A percentile compares a stretch with the other conserved stretches of the same genome.
These are phyloP conservation scores for Cataglyphis livida DNA, from an alignment of 2,888 invertebrate species.

Conservation along the genomic window DNA sequence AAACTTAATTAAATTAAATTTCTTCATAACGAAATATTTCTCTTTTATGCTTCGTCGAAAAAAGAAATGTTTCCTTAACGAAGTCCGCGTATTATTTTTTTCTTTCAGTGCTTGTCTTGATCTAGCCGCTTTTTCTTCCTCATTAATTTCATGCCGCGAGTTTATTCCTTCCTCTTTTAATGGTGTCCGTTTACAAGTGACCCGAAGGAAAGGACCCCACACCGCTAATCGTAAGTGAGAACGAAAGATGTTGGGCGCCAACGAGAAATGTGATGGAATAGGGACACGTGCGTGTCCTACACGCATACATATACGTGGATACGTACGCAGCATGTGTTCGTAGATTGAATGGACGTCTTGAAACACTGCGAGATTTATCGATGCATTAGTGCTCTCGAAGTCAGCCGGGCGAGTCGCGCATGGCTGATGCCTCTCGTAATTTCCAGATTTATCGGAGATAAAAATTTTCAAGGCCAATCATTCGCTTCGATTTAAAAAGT, in stretches of 20 bases:
- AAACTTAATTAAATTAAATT: conserved; percentile 33
- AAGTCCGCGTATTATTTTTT: not conserved
- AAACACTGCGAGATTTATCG: conserved; percentile 67
- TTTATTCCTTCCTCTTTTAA: conserved; percentile 24
- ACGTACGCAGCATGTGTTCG: conserved; percentile 39
- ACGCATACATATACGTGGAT: not conserved
- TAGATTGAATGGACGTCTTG: conserved; percentile 43
- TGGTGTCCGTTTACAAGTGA: conserved; percentile 15
- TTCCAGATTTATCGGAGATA: conserved; percentile 49
- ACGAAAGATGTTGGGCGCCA: conserved; percentile 34
- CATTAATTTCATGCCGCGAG: conserved; percentile 37
- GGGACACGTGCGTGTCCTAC: conserved; percentile 54
- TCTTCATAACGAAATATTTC: not conserved
- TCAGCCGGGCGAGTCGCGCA: conserved; percentile 27
- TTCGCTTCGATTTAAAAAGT: not conserved
- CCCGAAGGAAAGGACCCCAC: conserved; percentile 10
- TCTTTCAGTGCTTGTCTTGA: not conserved
- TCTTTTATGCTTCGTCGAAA: not conserved
- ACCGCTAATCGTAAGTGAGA: conserved; percentile 47
- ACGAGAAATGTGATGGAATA: conserved; percentile 60
- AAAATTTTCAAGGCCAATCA: conserved; percentile 22
- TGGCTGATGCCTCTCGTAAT: conserved; percentile 43
- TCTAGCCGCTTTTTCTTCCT: conserved; percentile 25
- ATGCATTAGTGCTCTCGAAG: conserved; percentile 63
- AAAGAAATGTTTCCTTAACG: not conserved